phyloP scores from a whole-genome alignment of 2,888 invertebrate genomes.

The Chalcosyrphus nemorum region DNA sequence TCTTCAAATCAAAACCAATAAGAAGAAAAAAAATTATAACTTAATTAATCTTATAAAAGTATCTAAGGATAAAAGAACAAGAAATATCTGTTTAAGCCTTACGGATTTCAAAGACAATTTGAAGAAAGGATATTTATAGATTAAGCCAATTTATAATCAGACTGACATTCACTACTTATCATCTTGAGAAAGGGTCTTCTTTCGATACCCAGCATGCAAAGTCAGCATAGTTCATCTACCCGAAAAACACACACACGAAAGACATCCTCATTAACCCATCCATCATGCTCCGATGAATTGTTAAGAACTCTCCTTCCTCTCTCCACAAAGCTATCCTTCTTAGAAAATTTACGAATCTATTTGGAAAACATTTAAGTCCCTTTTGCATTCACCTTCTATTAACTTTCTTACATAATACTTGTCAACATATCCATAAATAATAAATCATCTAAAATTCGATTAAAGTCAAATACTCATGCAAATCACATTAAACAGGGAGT shows the following conservation, averaged over 20 bases:
- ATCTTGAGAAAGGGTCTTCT: background rate
- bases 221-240: background rate
- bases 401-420: constrained; percentile 41
- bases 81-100: too few species aligned
- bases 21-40: background rate
- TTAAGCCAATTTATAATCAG: background rate
- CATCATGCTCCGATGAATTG: constrained; percentile 7
- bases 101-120: background rate
- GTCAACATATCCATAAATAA: constrained; percentile 55
- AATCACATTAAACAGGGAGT: constrained; percentile 31
- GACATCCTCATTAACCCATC: constrained; percentile 4
- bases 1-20: background rate
- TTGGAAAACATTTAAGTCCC: constrained; percentile 4
- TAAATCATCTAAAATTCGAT: constrained; percentile 59
- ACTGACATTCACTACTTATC: background rate
- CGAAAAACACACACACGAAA: background rate
- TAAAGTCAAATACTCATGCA: constrained; percentile 49
- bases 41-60: background rate
- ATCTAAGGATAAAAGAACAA: background rate
- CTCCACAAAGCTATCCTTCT: background rate
- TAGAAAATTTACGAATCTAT: background rate
- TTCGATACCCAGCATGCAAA: background rate
- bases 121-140: background rate
- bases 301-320: too few species aligned
- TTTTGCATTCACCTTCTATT: constrained; percentile 25